Evolutionary conservation across 2,888 invertebrate species (phyloP), one percentile per base, ranked within the genome.

Genomic region (Trissolcus japonicus): DNA sequence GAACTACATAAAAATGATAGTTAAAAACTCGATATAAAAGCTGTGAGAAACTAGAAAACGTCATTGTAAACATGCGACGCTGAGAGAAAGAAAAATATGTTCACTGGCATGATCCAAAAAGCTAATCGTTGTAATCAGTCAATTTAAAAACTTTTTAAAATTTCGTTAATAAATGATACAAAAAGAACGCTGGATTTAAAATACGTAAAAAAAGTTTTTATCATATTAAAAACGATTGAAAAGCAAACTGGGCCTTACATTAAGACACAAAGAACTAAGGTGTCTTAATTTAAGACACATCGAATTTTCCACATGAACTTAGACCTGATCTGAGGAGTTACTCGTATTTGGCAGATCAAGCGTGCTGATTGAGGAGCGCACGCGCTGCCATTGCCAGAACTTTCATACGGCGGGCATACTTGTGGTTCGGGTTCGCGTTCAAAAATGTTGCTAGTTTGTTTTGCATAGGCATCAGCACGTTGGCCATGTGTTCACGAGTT

Each of bases 401-500:
- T 85, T 92, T 92, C 89, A 95, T 92, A 81, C 91, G 92, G 2
- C 93, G 90, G 40, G 91, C 89, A 56, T 94, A 92, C 83, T 92
- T 91, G 86, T 93, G 93, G 62, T 90, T 91, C 0, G 95, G 94
- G 87, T 94, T 92, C 9, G 91, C 89, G 19, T 91, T 85, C 53
- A 95, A 92, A 89, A 94, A 96, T 14, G 91, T 82, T 80, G 92
- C 90, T 79, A 97, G 91, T 88, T 96, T 95, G 85, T 93, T 93
- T 86, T 94, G 92, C 11, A 97, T 91, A 82, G 94, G 94, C 76
- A 92, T 91, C 67, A 97, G 90, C 29, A 98, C 95, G 29, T 91
- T 92, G 0, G 95, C 94, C 84, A 96, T 92, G 89, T 97, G 96
- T 85, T 96, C 96, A 78, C 93, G 92, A 0, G 95, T 96, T 56